Base-by-base conservation (phyloP, 92 coral and sea anemone species). In the Bergia sp. region DNA sequence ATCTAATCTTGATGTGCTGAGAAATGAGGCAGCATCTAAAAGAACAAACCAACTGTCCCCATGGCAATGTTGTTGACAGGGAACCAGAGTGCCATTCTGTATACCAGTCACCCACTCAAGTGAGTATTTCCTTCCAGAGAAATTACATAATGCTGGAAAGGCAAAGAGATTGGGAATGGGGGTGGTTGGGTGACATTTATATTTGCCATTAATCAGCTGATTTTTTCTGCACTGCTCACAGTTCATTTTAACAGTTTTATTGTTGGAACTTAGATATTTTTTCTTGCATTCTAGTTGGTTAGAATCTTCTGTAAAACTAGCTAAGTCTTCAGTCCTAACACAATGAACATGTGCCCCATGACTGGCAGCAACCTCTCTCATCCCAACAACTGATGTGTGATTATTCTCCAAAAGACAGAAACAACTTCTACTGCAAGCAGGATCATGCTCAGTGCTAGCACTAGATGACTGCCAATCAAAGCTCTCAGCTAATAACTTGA, bases 331-430 rank as follows among this genome's bases (percentile, higher is more conserved):
- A 61, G 92, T 93, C 66, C 41, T 89, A 53, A 97, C 89, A 91
- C 95, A 91, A 50, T 91, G 41, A 76, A 93, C 77, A 40, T 86
- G 81, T 61, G 93, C 95, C 74, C 97, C 98, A 89, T 64, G 82
- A 2, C 81, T 82, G 36, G 80, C 82, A 64, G 98, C 99, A 85
- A 86, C 91, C 73, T 95, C 98, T 74, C 99, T 91, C 43, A 97
- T 94, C 72, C 99, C 99, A 66, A 96, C 95, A 69, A 97, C 98
- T 77, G 99, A 97, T 10, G 99, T 97, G 80, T 97, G 99, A 82
- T 93, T 94, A 41, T 91, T 93, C 55, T 95, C 95, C 73, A 97
- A 92, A 77, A 92, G 94, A 80, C 94, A 95, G 81, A 97, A 94
- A 79, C 93, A 84, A 69, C 92, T 91, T 86, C 73, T 74, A 1